phyloP scores from a whole-genome alignment of 2,113 vertebrate genomes.

The Tinamus guttatus region DNA sequence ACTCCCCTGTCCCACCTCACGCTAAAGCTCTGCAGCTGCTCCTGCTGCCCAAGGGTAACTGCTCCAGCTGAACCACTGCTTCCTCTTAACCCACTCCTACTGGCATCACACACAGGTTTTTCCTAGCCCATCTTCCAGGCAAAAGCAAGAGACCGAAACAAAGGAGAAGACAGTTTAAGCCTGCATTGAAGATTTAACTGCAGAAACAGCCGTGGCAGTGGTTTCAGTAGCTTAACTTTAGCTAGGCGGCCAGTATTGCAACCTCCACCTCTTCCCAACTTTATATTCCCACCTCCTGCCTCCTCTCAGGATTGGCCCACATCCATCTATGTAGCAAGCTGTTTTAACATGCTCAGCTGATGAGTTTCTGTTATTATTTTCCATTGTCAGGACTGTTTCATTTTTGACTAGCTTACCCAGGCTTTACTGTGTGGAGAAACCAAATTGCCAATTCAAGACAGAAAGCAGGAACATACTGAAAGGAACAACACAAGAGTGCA shows the following conservation, averaged over 20 bases:
- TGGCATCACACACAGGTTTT: background rate
- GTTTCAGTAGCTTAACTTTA: background rate
- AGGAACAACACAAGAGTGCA: background rate
- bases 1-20: conserved; percentile 4
- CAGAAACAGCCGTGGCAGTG: background rate
- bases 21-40: conserved; percentile 19
- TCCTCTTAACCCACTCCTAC: conserved; percentile 3
- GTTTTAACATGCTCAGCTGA: background rate
- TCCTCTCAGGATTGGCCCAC: background rate
- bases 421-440: background rate
- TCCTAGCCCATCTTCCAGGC: background rate
- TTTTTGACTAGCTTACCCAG: background rate
- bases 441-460: background rate
- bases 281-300: background rate
- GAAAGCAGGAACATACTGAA: background rate
- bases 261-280: background rate
- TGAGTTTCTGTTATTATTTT: background rate
- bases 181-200: background rate
- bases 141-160: background rate
- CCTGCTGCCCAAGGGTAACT: background rate
- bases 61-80: background rate
- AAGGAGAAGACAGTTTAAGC: background rate
- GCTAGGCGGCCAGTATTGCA: background rate
- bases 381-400: background rate
- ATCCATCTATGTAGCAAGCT: background rate